A percentile compares a stretch with the other conserved stretches of the same genome.
These are phyloP conservation scores for Anguilla megastoma DNA, from an alignment of 2,797 vertebrate genomes.

Conservation along the genomic window DNA sequence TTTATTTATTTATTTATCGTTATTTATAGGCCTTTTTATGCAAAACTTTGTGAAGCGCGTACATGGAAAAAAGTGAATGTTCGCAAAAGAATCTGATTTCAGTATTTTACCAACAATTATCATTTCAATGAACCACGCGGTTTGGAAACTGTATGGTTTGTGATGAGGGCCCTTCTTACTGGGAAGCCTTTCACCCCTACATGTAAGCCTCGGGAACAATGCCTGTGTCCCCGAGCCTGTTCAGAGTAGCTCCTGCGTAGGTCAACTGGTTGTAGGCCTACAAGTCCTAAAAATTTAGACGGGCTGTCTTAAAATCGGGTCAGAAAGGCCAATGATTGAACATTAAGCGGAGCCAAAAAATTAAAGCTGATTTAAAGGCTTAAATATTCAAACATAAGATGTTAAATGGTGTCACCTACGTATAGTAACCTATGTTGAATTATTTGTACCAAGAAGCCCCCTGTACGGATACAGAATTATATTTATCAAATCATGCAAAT, in stretches of 20 bases:
- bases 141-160: background rate
- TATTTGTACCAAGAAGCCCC: background rate
- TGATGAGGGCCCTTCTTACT: background rate
- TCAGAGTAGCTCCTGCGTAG: slow-evolving; percentile 16
- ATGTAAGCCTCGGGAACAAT: slow-evolving; percentile 24
- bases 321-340: background rate
- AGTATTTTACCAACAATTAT: background rate
- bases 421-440: background rate
- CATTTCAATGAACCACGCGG: background rate
- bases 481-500: background rate
- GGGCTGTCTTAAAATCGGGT: background rate
- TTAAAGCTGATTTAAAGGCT: background rate
- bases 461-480: background rate
- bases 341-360: background rate
- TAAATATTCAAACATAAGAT: background rate
- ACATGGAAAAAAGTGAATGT: background rate
- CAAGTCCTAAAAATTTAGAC: slow-evolving; percentile 13
- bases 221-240: slow-evolving; percentile 16
- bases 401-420: background rate
- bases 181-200: slow-evolving; percentile 5
- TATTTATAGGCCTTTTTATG: background rate
- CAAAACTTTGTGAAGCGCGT: too few species aligned
- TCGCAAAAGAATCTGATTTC: background rate
- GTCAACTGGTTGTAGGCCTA: slow-evolving; percentile 27
- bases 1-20: background rate